Evolutionary conservation across 2,888 invertebrate genomes (phyloP), one percentile per base, ranked within the genome.

Genomic region (Eueremaeus valkanovi): DNA sequence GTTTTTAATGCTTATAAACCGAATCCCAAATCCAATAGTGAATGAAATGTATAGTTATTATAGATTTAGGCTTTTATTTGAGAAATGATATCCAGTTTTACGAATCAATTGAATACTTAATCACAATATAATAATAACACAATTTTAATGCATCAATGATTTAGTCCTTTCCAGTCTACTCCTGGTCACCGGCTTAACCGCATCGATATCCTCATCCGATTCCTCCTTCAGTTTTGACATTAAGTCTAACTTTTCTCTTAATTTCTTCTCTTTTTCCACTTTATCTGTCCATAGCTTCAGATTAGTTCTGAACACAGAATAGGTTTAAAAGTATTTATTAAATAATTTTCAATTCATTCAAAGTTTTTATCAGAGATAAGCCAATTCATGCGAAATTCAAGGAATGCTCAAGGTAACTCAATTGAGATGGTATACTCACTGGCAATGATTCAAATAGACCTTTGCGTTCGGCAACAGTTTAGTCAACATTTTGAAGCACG

Each of bases 401-500:
- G 18, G 49, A 49, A 18, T 49, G n/a, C 18, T 45, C n/a, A n/a
- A n/a, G 11, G 3, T 2, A 45, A 55, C 9, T 21, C 9, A 18
- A 3, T 55, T 55, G 21, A 21, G 18, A 27, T 58, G 33, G 18
- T 33, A 11, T 33, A 45, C 29, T 72, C 42, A 72, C 72, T 31
- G 1, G 72, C 72, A 72, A 31, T 72, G 40, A 21, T 49, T 49
- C n/a, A 72, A 21, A 29, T 51, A 72, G n/a, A 31, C 21, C 11
- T 24, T 72, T 1, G 72, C 27, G 18, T 72, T 55, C 2, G 72
- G 72, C 29, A 72, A n/a, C 11, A 72, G 29, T 21, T 45, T 13
- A n/a, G 72, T 55, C 27, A 72, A 55, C 72, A 72, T 49, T 55
- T 49, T 31, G 49, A 51, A 72, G 21, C 72, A 72, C 1, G 72